Base-by-base conservation (phyloP, 2,113 vertebrate genomes). In the Thunnus maccoyii region DNA sequence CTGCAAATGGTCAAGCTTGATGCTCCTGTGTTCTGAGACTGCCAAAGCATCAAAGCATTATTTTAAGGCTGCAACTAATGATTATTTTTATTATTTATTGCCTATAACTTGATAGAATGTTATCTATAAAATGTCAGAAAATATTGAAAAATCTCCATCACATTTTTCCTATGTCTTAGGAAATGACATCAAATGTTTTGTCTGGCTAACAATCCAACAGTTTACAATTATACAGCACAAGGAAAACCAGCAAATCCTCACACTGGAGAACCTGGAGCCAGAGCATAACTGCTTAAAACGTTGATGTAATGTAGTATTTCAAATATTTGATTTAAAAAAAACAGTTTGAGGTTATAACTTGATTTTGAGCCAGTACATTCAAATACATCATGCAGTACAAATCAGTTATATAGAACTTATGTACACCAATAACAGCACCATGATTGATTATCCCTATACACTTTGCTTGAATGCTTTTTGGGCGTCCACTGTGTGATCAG, bases 391-490 rank as follows among this genome's bases (percentile, higher is more conserved):
- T 41, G 9, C 55, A 83, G 15, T 68, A n/a, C 25, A 72, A 16
- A 62, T 60, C 7, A 36, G 9, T 48, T 50, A 5, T 25, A 63
- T 25, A 16, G n/a, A 60, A 51, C 55, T 56, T 3, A 10, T 17
- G 22, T 70, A 52, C 22, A 51, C 25, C 27, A 32, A 1, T 73
- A 54, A 76, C 47, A 52, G 22, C 1, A 5, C 48, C 1, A 20
- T 87, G 66, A 85, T 76, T 64, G 48, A 92, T 83, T 60, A 55
- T 22, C 15, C 30, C 27, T 47, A n/a, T 69, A 41, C 36, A 46
- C 50, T 67, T 61, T 65, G 69, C 57, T 58, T 64, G 46, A 75
- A 30, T 78, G 85, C 65, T 44, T 86, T 56, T 50, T 57, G 67
- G 64, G 67, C 22, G n/a, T 82, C 46, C 16, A 22, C 77, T 41